Percentiles rank a stretch among this genome's conserved stretches.
Conservation (phyloP, 2,797 vertebrate genomes). For the Notolabrus celidotus region DNA sequence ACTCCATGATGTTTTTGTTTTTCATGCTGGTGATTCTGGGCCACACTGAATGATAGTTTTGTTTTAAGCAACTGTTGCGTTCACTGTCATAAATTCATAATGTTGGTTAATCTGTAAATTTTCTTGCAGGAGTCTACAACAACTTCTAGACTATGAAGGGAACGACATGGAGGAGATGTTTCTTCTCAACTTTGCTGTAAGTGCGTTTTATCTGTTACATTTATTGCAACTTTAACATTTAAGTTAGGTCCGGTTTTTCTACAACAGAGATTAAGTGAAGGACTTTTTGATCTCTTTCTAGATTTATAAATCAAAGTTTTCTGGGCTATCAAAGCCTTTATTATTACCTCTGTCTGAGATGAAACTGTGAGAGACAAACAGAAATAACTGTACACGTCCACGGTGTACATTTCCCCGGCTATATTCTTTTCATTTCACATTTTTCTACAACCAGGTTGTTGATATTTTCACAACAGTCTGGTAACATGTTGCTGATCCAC, state of each 20-base stretch:
- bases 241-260: neutral
- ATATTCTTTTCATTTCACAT: too few species aligned
- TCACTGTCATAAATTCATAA: neutral
- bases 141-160: slow-evolving; percentile 93
- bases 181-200: slow-evolving; percentile 96
- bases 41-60: neutral
- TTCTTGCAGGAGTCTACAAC: slow-evolving; percentile 92
- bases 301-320: too few species aligned
- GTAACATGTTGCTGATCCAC: too few species aligned
- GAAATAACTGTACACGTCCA: too few species aligned
- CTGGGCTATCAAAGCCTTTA: too few species aligned
- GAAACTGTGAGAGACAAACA: too few species aligned
- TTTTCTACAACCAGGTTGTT: too few species aligned
- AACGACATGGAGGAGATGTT: slow-evolving; percentile 93
- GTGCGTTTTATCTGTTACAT: slow-evolving; percentile 38
- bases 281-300: too few species aligned
- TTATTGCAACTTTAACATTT: neutral
- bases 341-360: too few species aligned
- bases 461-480: too few species aligned
- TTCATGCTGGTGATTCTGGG: neutral
- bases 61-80: neutral
- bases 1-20: neutral
- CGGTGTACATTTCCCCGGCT: too few species aligned
- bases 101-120: neutral
- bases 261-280: too few species aligned